Base-by-base conservation (phyloP, 2,797 vertebrate genomes). In the Trematomus bernacchii region DNA sequence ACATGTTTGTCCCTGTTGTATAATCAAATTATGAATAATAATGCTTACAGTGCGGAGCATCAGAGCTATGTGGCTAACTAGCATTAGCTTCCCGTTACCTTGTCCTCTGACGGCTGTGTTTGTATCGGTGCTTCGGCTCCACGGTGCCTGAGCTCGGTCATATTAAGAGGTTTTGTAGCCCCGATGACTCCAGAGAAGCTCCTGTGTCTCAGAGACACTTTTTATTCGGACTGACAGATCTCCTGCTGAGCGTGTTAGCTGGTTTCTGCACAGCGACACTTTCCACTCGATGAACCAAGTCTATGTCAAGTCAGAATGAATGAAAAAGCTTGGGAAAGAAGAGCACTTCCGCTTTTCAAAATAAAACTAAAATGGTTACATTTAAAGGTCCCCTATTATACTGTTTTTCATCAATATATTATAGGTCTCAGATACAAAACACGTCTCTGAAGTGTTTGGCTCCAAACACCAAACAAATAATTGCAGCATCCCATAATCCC, bases 61-160 rank as follows among this genome's bases (percentile, higher is more conserved):
- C 15, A 18, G 9, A n/a, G 79, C 65, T 60, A 33, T 44, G 48
- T 46, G 27, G 77, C 81, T 76, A 72, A 67, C 63, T 73, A 60
- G 67, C 69, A 50, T 79, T 89, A 89, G 89, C 89, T 74, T 79
- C 55, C 44, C 19, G 58, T 77, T 93, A 95, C 95, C 94, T 95
- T 95, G 84, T 95, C 94, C 66, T 96, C 94, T 15, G 93, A 90
- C 54, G 81, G 75, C 73, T 94, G 91, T 59, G 91, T 86, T 4
- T 91, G 82, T 55, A 94, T 95, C 94, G 57, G 61, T 73, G 64
- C 94, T 68, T 57, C 59, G 69, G 82, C 59, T 67, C 89, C 94
- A 18, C 95, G 95, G 68, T 95, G 95, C 86, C 95, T 88, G 4
- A 96, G 80, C 71, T 96, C 95, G 50, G 95, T 83, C 95, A 96